Base-by-base conservation (phyloP, 2,888 invertebrate genomes). In the Drosophila greeni region DNA sequence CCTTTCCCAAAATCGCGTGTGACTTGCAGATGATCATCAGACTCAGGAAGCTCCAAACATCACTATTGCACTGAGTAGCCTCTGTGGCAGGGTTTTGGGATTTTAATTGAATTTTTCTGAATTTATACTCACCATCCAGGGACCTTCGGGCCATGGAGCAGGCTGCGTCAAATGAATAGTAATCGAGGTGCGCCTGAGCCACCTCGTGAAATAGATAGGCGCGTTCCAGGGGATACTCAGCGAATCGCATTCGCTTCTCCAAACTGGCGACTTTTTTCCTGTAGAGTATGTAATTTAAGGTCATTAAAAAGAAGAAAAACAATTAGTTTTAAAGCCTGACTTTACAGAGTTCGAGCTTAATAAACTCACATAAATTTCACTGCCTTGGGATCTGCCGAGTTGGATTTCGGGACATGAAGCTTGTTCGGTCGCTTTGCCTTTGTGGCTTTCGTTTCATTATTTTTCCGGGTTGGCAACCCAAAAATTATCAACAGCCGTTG, bases 191-290 rank as follows among this genome's bases (percentile, higher is more conserved):
- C 8, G 75, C 71, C 24, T 77, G 70, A 3, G 88, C 85, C 3
- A 85, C 75, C 54, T 85, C 86, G 59, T 87, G 86, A 23, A 77
- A 57, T 5, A 87, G 52, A 59, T 87, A 87, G 33, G 80, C 76
- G 29, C 81, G 86, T 53, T 87, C 88, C 6, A 87, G 83, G 0
- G 84, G 62, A 64, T 81, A 74, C 43, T 84, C 82, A 3, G 86
- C 76, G 37, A 85, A 86, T 11, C 72, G 53, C 74, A 88, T 73
- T 2, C 88, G 85, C 39, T 75, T 75, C 51, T 87, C 86, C 37
- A 86, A 65, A 14, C 79, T 80, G 0, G 70, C 40, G 3, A 84
- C 43, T 11, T 72, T 72, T 51, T 74, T 75, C 59, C 87, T 87
- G 9, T 49, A 16, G 23, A 29, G 12, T 16, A 33, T n/a, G 5